Evolutionary conservation across 2,888 invertebrate genomes (phyloP), one percentile per base, ranked within the genome.

Genomic region (Allygus modestus): DNA sequence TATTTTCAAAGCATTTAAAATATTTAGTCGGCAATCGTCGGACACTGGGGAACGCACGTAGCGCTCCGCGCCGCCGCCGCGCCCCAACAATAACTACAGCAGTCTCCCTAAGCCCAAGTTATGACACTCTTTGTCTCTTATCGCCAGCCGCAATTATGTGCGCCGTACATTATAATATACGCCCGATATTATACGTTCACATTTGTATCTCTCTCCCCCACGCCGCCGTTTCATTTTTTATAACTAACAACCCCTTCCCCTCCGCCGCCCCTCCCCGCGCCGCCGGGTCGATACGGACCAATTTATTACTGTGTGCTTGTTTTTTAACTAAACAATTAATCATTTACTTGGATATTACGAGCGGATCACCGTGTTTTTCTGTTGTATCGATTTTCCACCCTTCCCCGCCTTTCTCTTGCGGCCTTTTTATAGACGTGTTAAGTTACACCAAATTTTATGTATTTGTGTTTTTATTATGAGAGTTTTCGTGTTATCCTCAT

Each of bases 261-360:
- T 23, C 20, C 26, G 33, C 33, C 79, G 17, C 26, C 58, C 75
- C 58, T 0, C 33, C 71, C 1, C 43, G 11, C 46, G n/a, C 15
- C 28, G 73, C 23, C 73, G 15, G 75, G 73, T 83, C 83, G 75
- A 83, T 83, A 83, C 41, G 23, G n/a, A 33, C 58, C 75, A 54
- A 83, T 83, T 83, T 83, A 83, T 75, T 75, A 75, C 75, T 46
- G 43, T 43, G 82, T 41, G 33, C 43, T 73, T 82, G 82, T 82
- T 71, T 51, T 82, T 82, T 69, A 71, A 82, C 82, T 71, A 82
- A 82, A 82, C 82, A 82, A 82, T 82, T 82, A 82, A 82, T 82
- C 82, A 82, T 82, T 77, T 77, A 51, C 77, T 77, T 77, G 43
- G 51, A 51, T 51, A 77, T 77, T 77, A 77, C 77, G 28, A 46